Evolutionary conservation across 2,113 vertebrate species (phyloP).

Genomic region (Lates calcarifer): DNA sequence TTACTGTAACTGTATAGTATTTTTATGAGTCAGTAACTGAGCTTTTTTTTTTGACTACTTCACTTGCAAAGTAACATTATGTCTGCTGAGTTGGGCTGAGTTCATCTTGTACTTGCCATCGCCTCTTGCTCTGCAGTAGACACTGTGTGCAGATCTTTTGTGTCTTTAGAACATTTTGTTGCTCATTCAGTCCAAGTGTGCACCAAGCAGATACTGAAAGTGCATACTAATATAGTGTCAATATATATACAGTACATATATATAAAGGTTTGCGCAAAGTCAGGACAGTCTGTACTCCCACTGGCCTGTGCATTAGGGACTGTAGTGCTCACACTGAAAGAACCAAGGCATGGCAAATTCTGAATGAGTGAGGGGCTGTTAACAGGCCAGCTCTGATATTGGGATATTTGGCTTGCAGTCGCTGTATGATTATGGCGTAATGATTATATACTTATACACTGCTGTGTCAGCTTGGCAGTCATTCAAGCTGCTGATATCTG

Average conservation of each 20-base stretch:
- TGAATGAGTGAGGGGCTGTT: slow-evolving; percentile 21
- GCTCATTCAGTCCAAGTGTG: not conserved
- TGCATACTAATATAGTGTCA: not conserved
- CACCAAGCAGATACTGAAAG: not conserved
- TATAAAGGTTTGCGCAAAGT: not conserved
- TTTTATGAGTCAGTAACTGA: no score
- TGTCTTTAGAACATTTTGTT: not conserved
- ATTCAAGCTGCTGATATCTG: slow-evolving; percentile 59
- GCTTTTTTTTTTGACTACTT: no score
- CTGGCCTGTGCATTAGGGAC: not conserved
- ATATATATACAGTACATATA: no score
- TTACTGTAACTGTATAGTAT: not conserved
- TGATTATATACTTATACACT: slow-evolving; percentile 62
- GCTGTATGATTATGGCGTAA: slow-evolving; percentile 50
- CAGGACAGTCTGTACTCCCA: not conserved
- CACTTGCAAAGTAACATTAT: no score
- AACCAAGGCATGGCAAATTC: slow-evolving; percentile 3
- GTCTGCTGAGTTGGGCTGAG: no score
- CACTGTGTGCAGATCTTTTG: not conserved
- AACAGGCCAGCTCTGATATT: slow-evolving; percentile 32
- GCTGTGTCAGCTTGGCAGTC: slow-evolving; percentile 63
- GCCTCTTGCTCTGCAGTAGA: not conserved
- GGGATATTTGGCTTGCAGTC: slow-evolving; percentile 50
- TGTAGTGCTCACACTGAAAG: not conserved
- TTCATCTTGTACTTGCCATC: not conserved